Evolutionary conservation across 2,888 invertebrate genomes (phyloP).

Genomic region (Pemphredon lugubris): DNA sequence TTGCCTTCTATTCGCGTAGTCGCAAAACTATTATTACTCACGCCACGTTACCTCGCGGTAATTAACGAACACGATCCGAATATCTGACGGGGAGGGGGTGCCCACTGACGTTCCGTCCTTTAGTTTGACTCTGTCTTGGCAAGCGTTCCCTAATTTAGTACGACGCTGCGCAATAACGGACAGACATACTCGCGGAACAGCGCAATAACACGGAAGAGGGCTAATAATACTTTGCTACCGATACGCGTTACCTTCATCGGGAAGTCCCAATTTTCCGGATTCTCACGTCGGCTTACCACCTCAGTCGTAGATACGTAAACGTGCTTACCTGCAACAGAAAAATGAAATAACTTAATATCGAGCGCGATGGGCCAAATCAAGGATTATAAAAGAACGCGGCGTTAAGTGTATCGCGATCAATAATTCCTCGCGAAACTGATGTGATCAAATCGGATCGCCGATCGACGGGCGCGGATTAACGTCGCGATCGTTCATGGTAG

Average conservation of each 20-base stretch:
- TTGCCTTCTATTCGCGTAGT: constrained; percentile 66
- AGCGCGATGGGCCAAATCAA: neutral
- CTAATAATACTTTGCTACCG: too few relatives aligned
- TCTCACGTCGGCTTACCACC: too few relatives aligned
- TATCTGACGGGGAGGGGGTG: constrained; percentile 61
- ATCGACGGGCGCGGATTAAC: neutral
- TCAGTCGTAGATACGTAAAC: neutral
- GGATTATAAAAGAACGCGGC: neutral
- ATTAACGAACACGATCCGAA: constrained; percentile 70
- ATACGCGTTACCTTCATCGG: too few relatives aligned
- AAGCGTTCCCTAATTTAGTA: constrained; percentile 38
- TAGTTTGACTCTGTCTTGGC: constrained; percentile 31
- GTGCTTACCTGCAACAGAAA: constrained; percentile 75
- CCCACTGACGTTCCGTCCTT: too few relatives aligned
- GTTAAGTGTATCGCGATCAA: neutral
- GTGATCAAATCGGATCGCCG: neutral
- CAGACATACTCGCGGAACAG: neutral
- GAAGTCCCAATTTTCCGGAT: too few relatives aligned
- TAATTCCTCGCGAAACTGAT: neutral
- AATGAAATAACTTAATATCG: constrained; percentile 12
- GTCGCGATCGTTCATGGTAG: constrained; percentile 6
- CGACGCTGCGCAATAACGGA: constrained; percentile 13
- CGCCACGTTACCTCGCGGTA: constrained; percentile 67
- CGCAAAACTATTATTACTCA: constrained; percentile 75
- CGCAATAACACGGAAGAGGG: too few relatives aligned